Evolutionary conservation across 2,797 vertebrate species (phyloP), one percentile per base, ranked within the genome.

Genomic region (Oryzias sinensis): DNA sequence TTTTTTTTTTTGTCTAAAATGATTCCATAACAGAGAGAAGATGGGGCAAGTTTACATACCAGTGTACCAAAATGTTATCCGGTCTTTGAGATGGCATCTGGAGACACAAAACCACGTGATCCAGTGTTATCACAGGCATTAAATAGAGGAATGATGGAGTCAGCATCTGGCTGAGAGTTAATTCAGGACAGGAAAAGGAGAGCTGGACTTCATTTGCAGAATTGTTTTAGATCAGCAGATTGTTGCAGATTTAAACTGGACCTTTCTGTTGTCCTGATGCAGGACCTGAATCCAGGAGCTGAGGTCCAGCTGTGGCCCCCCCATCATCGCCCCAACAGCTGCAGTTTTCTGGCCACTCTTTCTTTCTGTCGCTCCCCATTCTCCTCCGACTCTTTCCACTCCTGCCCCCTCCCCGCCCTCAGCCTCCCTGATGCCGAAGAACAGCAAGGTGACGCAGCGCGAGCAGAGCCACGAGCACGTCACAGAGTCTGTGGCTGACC

Each of bases 401-500:
- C 75, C 56, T 50, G 1, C 51, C 72, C 56, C 44, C 22, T n/a
- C n/a, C 78, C 6, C n/a, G 65, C 74, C n/a, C 68, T 61, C 70
- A 64, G 57, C 59, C 68, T 89, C 74, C 82, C 88, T 24, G 15
- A 98, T 98, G 96, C 96, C 93, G 43, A 98, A 98, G 88, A 94
- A 93, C 91, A n/a, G n/a, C n/a, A 98, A 96, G 78, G 95, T 95
- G 85, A 94, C 93, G 1, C 96, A n/a, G 90, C 87, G 92, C 16
- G 94, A 95, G 83, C 95, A 95, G 82, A 94, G 93, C 87, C 90
- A 89, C 24, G 95, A 97, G 78, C 94, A 93, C 59, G 89, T 98
- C 91, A 98, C 96, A 0, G 96, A 97, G 87, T 98, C 96, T 0
- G 96, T 98, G 91, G 94, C 94, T 0, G 96, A 98, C 82, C 87